Evolutionary conservation across 1,140 invertebrate species (phyloP).

Genomic region (Diorhabda elongata): DNA sequence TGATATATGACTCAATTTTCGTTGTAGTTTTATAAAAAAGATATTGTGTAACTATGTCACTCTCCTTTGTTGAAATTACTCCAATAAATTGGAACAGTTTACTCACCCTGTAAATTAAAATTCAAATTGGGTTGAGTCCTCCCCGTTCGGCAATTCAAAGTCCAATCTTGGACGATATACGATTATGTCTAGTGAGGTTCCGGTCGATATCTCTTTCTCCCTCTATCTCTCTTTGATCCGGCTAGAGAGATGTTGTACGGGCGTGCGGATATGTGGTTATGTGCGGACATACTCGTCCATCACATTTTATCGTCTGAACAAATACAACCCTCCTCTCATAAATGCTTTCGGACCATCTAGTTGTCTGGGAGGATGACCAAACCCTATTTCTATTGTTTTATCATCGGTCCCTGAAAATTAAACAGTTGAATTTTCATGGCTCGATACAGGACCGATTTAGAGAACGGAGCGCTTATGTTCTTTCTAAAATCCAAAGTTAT

Average conservation of each 20-base stretch:
- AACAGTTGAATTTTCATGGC: not conserved
- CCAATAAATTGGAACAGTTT: conserved; percentile 41
- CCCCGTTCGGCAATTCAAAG: conserved; percentile 36
- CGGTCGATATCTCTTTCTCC: conserved; percentile 40
- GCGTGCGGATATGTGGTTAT: conserved; percentile 45
- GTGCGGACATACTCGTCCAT: conserved; percentile 49
- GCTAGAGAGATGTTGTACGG: conserved; percentile 10
- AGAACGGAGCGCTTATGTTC: no score
- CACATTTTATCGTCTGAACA: conserved; percentile 47
- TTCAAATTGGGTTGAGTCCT: conserved; percentile 45
- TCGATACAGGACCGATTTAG: not conserved
- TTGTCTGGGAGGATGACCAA: conserved; percentile 27
- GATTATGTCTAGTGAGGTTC: conserved; percentile 42
- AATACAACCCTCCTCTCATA: conserved; percentile 46
- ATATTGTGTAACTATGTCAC: conserved; percentile 13
- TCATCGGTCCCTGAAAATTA: conserved; percentile 16
- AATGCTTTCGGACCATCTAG: conserved; percentile 38
- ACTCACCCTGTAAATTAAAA: conserved; percentile 47
- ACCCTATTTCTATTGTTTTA: conserved; percentile 16
- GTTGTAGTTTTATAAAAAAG: conserved; percentile 6
- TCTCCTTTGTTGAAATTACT: conserved; percentile 27
- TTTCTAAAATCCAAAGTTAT: no score
- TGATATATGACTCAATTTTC: conserved; percentile 9
- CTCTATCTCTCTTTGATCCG: conserved; percentile 18
- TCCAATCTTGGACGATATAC: conserved; percentile 46